A percentile compares a stretch with the other conserved stretches of the same genome.
Evolutionary conservation across 2,113 vertebrate genomes (phyloP).

Genomic region (Colistium nudipinnis): DNA sequence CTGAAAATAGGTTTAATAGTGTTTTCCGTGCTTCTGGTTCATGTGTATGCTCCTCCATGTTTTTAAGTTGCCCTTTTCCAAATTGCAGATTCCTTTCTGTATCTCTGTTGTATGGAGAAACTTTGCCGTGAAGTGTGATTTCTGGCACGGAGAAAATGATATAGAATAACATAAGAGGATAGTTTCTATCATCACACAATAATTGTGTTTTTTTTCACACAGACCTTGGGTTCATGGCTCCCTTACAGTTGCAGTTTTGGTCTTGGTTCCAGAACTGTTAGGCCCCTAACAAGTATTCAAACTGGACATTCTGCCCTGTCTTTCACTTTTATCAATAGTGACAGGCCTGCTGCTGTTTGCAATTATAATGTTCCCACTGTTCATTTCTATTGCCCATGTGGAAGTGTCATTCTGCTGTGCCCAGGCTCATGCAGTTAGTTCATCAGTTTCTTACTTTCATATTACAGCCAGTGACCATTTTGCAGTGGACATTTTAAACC

Average conservation of each 20-base stretch:
- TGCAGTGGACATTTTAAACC: slow-evolving; percentile 46
- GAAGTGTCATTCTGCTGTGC: not conserved
- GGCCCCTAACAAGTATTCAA: not conserved
- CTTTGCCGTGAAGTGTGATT: not conserved
- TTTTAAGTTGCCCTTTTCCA: too few species aligned
- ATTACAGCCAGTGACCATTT: slow-evolving; percentile 18
- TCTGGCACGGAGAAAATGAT: not conserved
- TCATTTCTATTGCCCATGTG: slow-evolving; percentile 13
- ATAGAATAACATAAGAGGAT: not conserved
- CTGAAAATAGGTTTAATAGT: slow-evolving; percentile 48
- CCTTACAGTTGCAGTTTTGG: too few species aligned
- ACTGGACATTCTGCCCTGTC: not conserved
- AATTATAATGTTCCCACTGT: not conserved
- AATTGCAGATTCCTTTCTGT: too few species aligned
- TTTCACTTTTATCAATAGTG: not conserved
- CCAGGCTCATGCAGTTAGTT: slow-evolving; percentile 11
- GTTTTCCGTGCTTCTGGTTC: too few species aligned
- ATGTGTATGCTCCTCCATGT: too few species aligned
- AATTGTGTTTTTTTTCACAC: not conserved
- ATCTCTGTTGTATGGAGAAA: too few species aligned
- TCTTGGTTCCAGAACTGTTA: too few species aligned
- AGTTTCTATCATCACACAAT: not conserved
- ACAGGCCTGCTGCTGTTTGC: not conserved
- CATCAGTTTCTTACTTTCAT: slow-evolving; percentile 26
- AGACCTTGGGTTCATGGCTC: too few species aligned